Base-by-base conservation (phyloP, 2,113 vertebrate species). In the Entelurus aequoreus region DNA sequence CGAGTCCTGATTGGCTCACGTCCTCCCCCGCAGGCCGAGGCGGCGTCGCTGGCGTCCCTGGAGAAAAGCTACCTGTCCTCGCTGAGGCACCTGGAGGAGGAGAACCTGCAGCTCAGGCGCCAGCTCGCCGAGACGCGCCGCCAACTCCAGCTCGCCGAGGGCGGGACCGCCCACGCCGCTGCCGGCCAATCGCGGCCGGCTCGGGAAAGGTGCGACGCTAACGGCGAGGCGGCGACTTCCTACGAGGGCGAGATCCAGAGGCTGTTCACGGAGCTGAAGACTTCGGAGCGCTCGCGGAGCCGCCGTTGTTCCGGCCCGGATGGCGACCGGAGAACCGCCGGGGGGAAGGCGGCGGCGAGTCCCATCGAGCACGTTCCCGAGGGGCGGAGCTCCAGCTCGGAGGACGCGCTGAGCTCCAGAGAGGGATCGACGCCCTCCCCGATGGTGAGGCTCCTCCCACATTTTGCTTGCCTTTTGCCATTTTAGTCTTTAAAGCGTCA, bases 71-170 rank as follows among this genome's bases (percentile, higher is more conserved):
- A 88, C 7, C 62, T 82, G 75, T 79, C 63, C 9, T 87, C 90
- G 28, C 74, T 93, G 58, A 90, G 86, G 72, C 86, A 82, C 66
- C 61, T 94, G 69, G 83, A 92, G 35, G 80, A 83, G 66, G 93
- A 95, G 87, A 95, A 95, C 74, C 84, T 79, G 47, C 89, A 87
- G 53, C 63, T 95, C 28, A 85, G 71, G 72, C 86, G 86, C 68
- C 89, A 91, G 10, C 76, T 94, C 0, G 56, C 84, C 28, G 86
- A 91, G 79, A 72, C 85, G 44, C 85, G 71, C 36, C 71, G 78
- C 0, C 88, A 82, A 5, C 78, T 89, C 74, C 83, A 88, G 28
- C 79, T 46, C 42, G 10, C 5, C 42, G 12, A 46, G 42, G 79
- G 80, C 84, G 74, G 14, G 81, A 77, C 48, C 47, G 38, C 72